Conservation (phyloP, 2,113 vertebrate species). For the Bucco capensis region DNA sequence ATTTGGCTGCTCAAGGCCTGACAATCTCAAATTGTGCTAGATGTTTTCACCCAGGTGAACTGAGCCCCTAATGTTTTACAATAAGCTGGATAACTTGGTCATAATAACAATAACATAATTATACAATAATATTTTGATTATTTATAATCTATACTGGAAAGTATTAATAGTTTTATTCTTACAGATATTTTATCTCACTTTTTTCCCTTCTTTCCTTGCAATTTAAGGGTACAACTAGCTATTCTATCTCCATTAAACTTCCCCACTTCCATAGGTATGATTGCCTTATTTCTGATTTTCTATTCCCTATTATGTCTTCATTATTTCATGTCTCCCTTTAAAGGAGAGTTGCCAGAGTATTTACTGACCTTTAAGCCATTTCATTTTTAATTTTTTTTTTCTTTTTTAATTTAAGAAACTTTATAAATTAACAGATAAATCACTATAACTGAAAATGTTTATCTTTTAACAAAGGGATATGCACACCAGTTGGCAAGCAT, state of each 20-base stretch:
- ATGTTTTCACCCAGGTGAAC: not conserved
- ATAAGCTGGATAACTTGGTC: not conserved
- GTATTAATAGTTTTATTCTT: not conserved
- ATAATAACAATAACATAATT: not conserved
- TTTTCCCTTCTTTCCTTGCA: not conserved
- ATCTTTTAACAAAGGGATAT: conserved; percentile 6
- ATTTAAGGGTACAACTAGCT: not conserved
- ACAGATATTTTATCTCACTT: not conserved
- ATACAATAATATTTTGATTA: not conserved
- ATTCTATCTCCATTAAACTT: not conserved
- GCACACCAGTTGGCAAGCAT: conserved; percentile 25
- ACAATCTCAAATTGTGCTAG: not conserved
- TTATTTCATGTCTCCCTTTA: not conserved
- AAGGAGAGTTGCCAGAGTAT: not conserved
- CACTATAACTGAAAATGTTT: not conserved
- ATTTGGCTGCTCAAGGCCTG: not conserved
- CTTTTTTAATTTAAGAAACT: not conserved
- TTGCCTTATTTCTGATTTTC: not conserved
- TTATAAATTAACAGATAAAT: not conserved
- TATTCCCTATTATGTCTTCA: not conserved
- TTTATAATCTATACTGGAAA: not conserved
- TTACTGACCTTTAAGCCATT: not conserved
- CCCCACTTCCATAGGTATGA: not conserved
- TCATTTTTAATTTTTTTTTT: not conserved
- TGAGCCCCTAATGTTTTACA: accelerated